Conservation (phyloP, 1,140 invertebrate genomes). For the Holcopasites calliopsidis region DNA sequence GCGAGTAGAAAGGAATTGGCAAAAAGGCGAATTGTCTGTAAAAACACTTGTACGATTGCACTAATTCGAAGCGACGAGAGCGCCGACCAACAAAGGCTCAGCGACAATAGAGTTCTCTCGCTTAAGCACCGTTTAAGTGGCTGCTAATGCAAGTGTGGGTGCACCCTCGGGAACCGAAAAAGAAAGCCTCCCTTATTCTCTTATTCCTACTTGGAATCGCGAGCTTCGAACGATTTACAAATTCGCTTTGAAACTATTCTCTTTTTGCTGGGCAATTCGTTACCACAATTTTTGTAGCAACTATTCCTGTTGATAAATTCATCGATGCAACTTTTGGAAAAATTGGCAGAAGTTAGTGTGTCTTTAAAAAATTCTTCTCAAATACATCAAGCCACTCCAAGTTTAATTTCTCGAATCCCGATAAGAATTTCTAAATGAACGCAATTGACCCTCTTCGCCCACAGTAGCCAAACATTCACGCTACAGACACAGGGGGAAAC, state of each 20-base stretch:
- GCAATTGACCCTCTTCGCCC: no score
- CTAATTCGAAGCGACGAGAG: slow-evolving; percentile 27
- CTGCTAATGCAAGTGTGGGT: slow-evolving; percentile 40
- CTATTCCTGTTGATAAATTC: no score
- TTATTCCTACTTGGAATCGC: background rate
- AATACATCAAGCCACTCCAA: no score
- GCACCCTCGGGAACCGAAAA: slow-evolving; percentile 29
- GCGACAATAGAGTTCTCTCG: slow-evolving; percentile 40
- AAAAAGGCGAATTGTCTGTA: slow-evolving; percentile 3
- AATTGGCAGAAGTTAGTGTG: no score
- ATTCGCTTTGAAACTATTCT: background rate
- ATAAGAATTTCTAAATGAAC: no score
- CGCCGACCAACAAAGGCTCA: slow-evolving; percentile 3
- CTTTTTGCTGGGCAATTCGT: background rate
- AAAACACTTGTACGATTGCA: slow-evolving; percentile 25
- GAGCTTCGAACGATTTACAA: background rate
- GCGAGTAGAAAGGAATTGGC: no score
- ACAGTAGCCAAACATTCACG: no score
- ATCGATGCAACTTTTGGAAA: no score
- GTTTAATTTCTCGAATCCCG: no score
- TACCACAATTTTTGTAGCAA: no score
- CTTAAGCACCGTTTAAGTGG: slow-evolving; percentile 44
- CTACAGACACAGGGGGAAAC: background rate
- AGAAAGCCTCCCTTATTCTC: slow-evolving; percentile 2
- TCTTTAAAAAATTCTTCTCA: no score